phyloP scores from a whole-genome alignment of 2,888 invertebrate genomes.

The Endomychus coccineus region DNA sequence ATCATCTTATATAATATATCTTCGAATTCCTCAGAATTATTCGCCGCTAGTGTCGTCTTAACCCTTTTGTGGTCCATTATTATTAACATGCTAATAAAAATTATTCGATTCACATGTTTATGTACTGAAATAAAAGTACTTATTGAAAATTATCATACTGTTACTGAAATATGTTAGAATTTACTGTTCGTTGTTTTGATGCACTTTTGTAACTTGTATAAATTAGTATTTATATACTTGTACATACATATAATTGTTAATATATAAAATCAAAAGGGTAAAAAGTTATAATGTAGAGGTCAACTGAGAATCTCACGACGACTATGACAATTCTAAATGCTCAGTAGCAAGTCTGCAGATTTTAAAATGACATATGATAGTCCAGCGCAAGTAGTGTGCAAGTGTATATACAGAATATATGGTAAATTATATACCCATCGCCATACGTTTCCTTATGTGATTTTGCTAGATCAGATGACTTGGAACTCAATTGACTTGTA shows the following conservation, averaged over 20 bases:
- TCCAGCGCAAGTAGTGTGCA: constrained; percentile 39
- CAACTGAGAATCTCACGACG: constrained; percentile 16
- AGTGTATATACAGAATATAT: constrained; percentile 38
- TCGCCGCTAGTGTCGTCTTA: too few relatives aligned
- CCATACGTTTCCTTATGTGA: constrained; percentile 5
- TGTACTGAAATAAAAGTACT: too few relatives aligned
- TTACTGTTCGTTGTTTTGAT: too few relatives aligned
- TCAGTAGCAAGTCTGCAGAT: constrained; percentile 38
- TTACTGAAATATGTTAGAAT: too few relatives aligned
- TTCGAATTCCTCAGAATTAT: too few relatives aligned
- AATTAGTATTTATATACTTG: neutral
- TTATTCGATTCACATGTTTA: too few relatives aligned
- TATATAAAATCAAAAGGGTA: constrained; percentile 1
- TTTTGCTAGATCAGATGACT: constrained; percentile 1
- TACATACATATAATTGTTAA: neutral
- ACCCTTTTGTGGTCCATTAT: too few relatives aligned
- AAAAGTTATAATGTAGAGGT: constrained; percentile 12
- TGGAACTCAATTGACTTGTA: too few relatives aligned
- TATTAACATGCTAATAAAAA: too few relatives aligned
- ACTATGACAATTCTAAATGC: constrained; percentile 43
- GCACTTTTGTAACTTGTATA: neutral
- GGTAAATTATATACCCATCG: constrained; percentile 15
- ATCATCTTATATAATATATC: too few relatives aligned
- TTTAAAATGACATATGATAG: constrained; percentile 35
- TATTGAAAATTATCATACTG: too few relatives aligned